These are phyloP conservation scores for Etheostoma spectabile DNA, from an alignment of 2,113 vertebrate species.

Conservation along the genomic window DNA sequence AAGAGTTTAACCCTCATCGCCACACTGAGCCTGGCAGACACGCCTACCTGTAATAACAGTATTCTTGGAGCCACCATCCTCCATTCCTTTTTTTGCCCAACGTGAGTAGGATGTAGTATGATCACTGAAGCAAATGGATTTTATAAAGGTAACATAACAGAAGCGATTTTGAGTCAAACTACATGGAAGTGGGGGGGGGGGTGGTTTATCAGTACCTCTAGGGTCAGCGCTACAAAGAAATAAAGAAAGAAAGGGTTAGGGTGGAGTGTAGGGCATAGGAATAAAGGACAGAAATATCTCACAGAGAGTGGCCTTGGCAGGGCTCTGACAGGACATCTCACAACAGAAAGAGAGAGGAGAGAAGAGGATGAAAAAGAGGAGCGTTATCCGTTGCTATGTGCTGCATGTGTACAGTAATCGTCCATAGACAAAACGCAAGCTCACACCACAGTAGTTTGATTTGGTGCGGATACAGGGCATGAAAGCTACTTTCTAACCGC, in stretches of 20 bases:
- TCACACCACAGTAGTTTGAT: not conserved
- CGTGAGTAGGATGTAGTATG: not conserved
- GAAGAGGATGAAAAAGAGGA: constrained; percentile 1
- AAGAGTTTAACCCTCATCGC: not conserved
- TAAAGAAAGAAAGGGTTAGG: constrained; percentile 5
- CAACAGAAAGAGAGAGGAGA: constrained; percentile 27
- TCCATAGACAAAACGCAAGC: not conserved
- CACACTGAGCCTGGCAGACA: not conserved
- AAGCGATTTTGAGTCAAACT: not conserved
- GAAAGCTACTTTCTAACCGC: not conserved
- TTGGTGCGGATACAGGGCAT: not conserved
- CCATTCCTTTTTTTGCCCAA: not conserved
- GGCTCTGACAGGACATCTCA: constrained; percentile 44
- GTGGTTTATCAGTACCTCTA: not conserved
- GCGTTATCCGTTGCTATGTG: constrained; percentile 2
- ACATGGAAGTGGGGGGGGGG: not conserved
- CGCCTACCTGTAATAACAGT: not conserved
- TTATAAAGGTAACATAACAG: not conserved
- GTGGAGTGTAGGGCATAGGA: constrained; percentile 2
- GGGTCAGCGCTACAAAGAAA: not conserved
- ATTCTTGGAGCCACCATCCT: not conserved
- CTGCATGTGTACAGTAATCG: constrained; percentile 23
- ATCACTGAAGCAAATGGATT: not conserved
- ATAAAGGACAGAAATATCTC: constrained; percentile 36
- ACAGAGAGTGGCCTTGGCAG: constrained; percentile 39